Conservation (phyloP, 1,140 invertebrate genomes). For the Saccostrea cuccullata region DNA sequence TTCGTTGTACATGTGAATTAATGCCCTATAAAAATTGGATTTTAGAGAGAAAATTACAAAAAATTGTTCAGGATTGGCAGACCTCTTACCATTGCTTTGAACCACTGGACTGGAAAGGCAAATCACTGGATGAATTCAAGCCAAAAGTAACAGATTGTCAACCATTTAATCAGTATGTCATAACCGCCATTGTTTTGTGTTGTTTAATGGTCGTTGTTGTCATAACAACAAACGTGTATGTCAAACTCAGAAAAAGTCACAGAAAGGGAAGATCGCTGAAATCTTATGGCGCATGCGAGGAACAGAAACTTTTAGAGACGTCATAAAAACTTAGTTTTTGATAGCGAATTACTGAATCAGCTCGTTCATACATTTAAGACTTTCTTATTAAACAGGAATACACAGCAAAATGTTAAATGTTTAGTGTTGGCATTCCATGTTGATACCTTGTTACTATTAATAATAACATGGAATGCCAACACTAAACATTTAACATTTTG, state of each 20-base stretch:
- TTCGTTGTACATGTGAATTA: neutral
- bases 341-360: too few relatives aligned
- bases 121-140: neutral
- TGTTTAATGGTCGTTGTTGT: neutral
- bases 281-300: neutral
- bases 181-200: neutral
- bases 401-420: too few relatives aligned
- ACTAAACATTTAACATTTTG: too few relatives aligned
- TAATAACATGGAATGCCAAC: too few relatives aligned
- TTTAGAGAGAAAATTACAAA: neutral
- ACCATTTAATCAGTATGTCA: neutral
- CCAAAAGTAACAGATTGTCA: constrained; percentile 13
- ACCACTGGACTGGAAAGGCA: neutral
- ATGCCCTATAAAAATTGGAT: constrained; percentile 17
- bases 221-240: neutral
- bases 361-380: too few relatives aligned
- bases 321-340: too few relatives aligned
- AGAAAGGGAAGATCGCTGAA: neutral
- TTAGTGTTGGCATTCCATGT: too few relatives aligned
- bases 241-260: neutral
- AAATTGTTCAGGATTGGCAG: neutral
- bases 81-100: neutral
- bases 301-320: neutral
- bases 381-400: too few relatives aligned
- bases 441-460: too few relatives aligned